Conservation (phyloP, 2,888 invertebrate species). For the Rotaria magnacalcarata region DNA sequence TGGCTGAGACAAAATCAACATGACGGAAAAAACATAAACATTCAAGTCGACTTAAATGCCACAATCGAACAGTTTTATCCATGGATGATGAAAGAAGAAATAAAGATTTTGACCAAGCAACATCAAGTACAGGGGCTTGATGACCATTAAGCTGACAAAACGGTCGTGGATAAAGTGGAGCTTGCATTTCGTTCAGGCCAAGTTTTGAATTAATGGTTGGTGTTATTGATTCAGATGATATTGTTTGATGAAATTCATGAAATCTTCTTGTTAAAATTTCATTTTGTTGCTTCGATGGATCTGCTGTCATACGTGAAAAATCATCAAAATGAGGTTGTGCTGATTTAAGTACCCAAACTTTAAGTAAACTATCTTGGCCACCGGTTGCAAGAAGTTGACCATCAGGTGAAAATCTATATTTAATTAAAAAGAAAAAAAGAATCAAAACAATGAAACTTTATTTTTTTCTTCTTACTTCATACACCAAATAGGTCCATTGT, state of each 20-base stretch:
- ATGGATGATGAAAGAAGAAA: slow-evolving; percentile 94
- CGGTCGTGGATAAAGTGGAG: slow-evolving; percentile 78
- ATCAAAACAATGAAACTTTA: too few species aligned
- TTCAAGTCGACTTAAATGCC: slow-evolving; percentile 94
- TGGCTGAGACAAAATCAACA: slow-evolving; percentile 96
- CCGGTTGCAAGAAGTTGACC: slow-evolving; percentile 49
- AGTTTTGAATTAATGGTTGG: slow-evolving; percentile 17
- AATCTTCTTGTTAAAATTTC: slow-evolving; percentile 47
- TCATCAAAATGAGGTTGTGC: slow-evolving; percentile 86
- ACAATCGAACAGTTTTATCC: slow-evolving; percentile 93
- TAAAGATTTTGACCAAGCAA: slow-evolving; percentile 95
- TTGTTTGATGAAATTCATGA: slow-evolving; percentile 14
- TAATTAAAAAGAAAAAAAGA: too few species aligned
- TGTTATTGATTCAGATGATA: slow-evolving; percentile 37
- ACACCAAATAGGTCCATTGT: slow-evolving; percentile 57
- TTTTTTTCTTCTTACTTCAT: neutral
- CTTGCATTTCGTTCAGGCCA: slow-evolving; percentile 30
- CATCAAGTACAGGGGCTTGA: slow-evolving; percentile 87
- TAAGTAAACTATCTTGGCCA: slow-evolving; percentile 85
- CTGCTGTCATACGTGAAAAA: neutral
- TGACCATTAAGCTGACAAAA: slow-evolving; percentile 90
- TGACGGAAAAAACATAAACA: slow-evolving; percentile 98
- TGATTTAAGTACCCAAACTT: slow-evolving; percentile 89
- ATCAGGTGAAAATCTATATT: slow-evolving; percentile 42
- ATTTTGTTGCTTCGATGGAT: slow-evolving; percentile 34